Conservation (phyloP, 2,113 vertebrate genomes). For the Lycocorax pyrrhopterus region DNA sequence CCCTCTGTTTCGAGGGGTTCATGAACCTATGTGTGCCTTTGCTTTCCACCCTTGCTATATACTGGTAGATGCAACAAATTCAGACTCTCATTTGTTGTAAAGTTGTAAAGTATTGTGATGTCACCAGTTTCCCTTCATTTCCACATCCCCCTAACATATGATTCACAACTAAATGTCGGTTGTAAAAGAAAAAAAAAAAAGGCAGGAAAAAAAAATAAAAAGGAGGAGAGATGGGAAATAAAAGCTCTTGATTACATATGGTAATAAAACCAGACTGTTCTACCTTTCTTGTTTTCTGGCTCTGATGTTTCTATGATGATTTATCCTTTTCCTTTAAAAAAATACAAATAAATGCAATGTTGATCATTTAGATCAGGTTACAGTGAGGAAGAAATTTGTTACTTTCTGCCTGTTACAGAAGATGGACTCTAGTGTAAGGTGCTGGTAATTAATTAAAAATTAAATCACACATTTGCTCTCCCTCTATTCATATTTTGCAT, state of each 20-base stretch:
- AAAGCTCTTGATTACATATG: conserved; percentile 88
- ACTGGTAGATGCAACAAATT: conserved; percentile 81
- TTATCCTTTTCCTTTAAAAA: not conserved
- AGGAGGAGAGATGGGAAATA: conserved; percentile 37
- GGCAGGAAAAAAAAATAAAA: not conserved
- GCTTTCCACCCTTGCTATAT: conserved; percentile 88
- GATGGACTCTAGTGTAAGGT: conserved; percentile 11
- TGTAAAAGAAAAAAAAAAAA: conserved; percentile 74
- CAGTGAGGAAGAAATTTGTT: not conserved
- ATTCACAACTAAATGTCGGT: conserved; percentile 93
- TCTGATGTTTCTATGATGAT: conserved; percentile 26
- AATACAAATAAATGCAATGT: not conserved
- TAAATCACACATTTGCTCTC: conserved; percentile 44
- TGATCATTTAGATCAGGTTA: not conserved
- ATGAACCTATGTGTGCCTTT: conserved; percentile 90
- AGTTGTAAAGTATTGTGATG: conserved; percentile 95
- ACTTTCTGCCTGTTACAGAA: not conserved
- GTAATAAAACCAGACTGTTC: conserved; percentile 88
- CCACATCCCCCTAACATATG: conserved; percentile 89
- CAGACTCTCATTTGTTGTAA: conserved; percentile 87
- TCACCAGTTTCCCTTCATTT: conserved; percentile 87
- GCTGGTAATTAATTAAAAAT: conserved; percentile 71
- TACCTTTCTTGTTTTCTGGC: conserved; percentile 62
- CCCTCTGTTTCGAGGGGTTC: conserved; percentile 42
- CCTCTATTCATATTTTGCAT: conserved; percentile 51